Percentiles rank a stretch among this genome's conserved stretches.
These are phyloP conservation scores for Bovichtus diacanthus DNA, from an alignment of 2,797 vertebrate genomes.

Conservation along the genomic window DNA sequence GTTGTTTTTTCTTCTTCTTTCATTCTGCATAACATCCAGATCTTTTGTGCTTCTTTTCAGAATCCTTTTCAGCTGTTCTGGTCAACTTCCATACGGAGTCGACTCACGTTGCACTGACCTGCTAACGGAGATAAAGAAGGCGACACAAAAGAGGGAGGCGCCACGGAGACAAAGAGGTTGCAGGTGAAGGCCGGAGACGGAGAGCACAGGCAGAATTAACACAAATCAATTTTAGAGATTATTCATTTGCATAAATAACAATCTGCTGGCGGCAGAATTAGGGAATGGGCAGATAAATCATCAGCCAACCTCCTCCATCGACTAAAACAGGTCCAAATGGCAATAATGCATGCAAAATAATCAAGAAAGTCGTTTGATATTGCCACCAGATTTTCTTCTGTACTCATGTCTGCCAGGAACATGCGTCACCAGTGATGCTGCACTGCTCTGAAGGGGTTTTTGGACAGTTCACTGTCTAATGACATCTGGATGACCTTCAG, in stretches of 20 bases:
- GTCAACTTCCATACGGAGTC: neutral
- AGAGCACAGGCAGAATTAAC: conserved; percentile 14
- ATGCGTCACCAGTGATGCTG: neutral
- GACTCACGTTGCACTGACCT: conserved; percentile 18
- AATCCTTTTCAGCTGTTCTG: neutral
- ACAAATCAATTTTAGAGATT: conserved; percentile 37
- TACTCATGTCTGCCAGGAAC: neutral
- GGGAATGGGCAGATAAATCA: neutral
- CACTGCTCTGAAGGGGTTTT: neutral
- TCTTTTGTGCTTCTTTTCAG: neutral
- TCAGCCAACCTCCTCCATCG: neutral
- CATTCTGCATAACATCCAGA: neutral
- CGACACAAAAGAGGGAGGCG: neutral
- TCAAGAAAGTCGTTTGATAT: neutral
- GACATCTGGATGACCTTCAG: conserved; percentile 15
- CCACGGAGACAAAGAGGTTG: conserved; percentile 22
- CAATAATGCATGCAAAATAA: neutral
- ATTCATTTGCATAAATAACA: conserved; percentile 42
- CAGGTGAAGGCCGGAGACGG: conserved; percentile 35
- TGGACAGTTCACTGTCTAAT: neutral
- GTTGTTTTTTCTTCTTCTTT: neutral
- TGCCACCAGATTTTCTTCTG: neutral
- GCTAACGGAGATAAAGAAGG: conserved; percentile 20
- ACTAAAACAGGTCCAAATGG: neutral
- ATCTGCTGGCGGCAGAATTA: conserved; percentile 6